Evolutionary conservation across 2,888 invertebrate genomes (phyloP), one percentile per base, ranked within the genome.

Genomic region (Selenia dentaria): DNA sequence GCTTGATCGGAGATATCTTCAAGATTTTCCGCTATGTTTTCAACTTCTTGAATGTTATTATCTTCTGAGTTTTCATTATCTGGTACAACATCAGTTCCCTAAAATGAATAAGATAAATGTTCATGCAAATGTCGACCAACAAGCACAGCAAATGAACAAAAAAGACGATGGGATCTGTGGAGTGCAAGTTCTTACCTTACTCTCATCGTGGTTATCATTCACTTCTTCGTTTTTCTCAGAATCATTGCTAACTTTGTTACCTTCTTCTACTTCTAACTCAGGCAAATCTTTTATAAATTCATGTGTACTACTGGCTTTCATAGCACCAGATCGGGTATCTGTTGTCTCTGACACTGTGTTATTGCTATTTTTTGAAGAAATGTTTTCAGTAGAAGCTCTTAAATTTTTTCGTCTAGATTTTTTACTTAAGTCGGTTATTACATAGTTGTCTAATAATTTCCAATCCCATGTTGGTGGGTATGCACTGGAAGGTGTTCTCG

Each of bases 381-480:
- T 89, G 63, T 90, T 88, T 66, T 86, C 87, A 51, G 67, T 81
- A 28, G 87, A 78, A 13, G 81, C 77, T 63, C 82, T 87, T 11
- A 79, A 61, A 59, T 80, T 77, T 64, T 81, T 87, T 68, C 78
- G 83, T 54, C 74, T 67, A 46, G 79, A 73, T 51, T 88, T 90
- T 69, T 90, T 88, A 55, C 74, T 80, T 53, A 82, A 62, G 64
- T 89, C 89, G 18, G 79, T 72, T 70, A 83, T 81, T 28, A 87
- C 81, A 27, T 91, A 88, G 10, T 88, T 83, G 37, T 92, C 92
- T 52, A 95, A 74, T 53, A 95, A 82, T 57, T 92, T 91, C 95
- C 95, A 95, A 62, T 96, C 96, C 92, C 94, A 95, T 39, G 92
- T 91, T 12, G 92, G 83, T 0, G 95, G 94, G 61, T 94, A 94